Percentiles rank a stretch among this genome's conserved stretches.
Conservation (phyloP, 2,888 invertebrate genomes). For the Gortyna flavago region DNA sequence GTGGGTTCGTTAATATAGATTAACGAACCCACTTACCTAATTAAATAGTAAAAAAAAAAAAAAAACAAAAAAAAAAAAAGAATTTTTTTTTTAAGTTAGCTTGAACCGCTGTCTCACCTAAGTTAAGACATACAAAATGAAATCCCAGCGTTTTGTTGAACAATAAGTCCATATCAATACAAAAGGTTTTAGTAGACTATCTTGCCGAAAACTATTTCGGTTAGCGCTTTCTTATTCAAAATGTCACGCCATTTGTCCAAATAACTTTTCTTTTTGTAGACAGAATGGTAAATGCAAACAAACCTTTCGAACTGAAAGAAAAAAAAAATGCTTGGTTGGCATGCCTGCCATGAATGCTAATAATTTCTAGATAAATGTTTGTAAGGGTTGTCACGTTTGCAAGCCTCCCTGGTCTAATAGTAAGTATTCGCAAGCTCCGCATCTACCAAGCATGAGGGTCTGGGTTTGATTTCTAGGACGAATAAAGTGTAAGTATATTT, state of each 20-base stretch:
- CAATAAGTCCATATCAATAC: neutral
- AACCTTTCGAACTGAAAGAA: constrained; percentile 1
- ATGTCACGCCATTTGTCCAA: constrained; percentile 26
- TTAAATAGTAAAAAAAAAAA: too few species aligned
- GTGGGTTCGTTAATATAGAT: too few species aligned
- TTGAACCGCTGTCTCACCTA: neutral
- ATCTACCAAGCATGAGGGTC: neutral
- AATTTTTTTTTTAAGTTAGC: too few species aligned
- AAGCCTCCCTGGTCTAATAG: neutral
- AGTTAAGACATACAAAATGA: neutral
- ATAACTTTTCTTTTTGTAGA: constrained; percentile 18
- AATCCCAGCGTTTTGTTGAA: constrained; percentile 1
- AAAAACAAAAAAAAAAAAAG: too few species aligned
- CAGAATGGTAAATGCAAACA: constrained; percentile 35
- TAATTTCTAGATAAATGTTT: neutral
- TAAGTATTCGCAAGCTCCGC: neutral
- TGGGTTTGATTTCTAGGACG: neutral
- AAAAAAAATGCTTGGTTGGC: constrained; percentile 8
- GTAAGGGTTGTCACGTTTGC: neutral
- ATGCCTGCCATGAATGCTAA: constrained; percentile 25
- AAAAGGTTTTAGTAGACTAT: neutral
- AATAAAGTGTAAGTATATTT: neutral
- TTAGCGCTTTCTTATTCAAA: constrained; percentile 25
- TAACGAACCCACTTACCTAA: neutral
- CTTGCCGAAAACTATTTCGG: constrained; percentile 21